These are phyloP conservation scores for Stichodactyla helianthus DNA, from an alignment of 64 coral and sea anemone genomes.

Conservation along the genomic window DNA sequence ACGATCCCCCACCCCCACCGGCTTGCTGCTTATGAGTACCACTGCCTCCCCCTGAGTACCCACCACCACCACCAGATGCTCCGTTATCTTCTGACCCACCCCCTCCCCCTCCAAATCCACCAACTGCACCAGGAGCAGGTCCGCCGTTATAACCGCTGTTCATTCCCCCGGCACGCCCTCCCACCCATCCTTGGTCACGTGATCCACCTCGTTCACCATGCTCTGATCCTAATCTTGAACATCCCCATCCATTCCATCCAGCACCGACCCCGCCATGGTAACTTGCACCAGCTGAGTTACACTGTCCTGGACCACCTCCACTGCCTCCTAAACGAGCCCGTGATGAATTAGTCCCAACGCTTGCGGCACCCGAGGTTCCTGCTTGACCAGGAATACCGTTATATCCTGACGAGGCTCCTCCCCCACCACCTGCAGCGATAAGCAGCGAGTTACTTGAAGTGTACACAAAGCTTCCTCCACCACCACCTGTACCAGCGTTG, in stretches of 20 bases:
- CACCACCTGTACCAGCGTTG: too few species aligned
- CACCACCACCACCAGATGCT: slow-evolving; percentile 47
- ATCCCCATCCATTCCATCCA: slow-evolving; percentile 39
- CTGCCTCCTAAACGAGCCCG: not conserved
- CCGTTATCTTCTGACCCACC: slow-evolving; percentile 39
- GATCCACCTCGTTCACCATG: slow-evolving; percentile 45
- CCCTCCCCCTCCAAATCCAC: too few species aligned
- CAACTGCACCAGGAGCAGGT: slow-evolving; percentile 30
- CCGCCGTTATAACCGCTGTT: slow-evolving; percentile 58
- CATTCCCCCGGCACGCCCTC: slow-evolving; percentile 40
- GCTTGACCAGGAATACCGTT: slow-evolving; percentile 32
- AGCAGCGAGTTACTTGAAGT: slow-evolving; percentile 5
- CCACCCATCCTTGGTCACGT: slow-evolving; percentile 32
- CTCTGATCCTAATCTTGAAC: not conserved
- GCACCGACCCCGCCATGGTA: too few species aligned
- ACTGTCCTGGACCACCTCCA: slow-evolving; percentile 25
- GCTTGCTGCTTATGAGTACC: slow-evolving; percentile 22
- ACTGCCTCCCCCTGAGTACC: too few species aligned
- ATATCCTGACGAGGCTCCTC: slow-evolving; percentile 39
- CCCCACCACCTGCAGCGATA: slow-evolving; percentile 40
- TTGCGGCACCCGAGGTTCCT: slow-evolving; percentile 20
- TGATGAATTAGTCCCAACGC: not conserved
- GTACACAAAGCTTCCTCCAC: slow-evolving; percentile 57
- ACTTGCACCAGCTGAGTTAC: slow-evolving; percentile 12
- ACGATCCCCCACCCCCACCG: slow-evolving; percentile 57